Conservation (phyloP, 2,113 vertebrate species). For the Cochlearius cochlearius region DNA sequence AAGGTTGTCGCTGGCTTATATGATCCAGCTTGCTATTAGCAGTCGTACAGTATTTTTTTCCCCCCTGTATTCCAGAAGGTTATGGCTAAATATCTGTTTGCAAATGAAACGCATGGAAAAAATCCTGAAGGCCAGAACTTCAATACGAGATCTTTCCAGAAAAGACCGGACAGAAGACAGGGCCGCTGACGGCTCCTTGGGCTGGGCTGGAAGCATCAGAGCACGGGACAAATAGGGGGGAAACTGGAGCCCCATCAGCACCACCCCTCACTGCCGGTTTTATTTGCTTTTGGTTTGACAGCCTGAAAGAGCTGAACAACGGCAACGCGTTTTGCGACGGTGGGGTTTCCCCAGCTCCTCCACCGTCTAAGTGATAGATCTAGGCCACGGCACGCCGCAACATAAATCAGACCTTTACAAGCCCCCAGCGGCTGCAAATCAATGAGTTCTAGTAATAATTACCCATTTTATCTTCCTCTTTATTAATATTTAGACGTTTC, state of each 20-base stretch:
- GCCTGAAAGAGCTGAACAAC: neutral
- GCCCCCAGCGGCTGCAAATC: neutral
- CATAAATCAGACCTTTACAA: neutral
- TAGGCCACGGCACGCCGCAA: neutral
- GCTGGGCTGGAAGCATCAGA: neutral
- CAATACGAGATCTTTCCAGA: neutral
- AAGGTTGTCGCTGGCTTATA: neutral
- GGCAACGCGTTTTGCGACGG: rapidly evolving
- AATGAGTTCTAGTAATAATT: neutral
- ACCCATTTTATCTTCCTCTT: constrained; percentile 1
- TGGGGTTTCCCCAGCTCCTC: neutral
- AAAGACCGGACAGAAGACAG: neutral
- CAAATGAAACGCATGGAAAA: neutral
- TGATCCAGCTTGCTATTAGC: neutral
- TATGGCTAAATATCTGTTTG: neutral
- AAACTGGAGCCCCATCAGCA: neutral
- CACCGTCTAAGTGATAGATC: neutral
- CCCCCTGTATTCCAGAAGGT: neutral
- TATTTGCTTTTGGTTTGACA: neutral
- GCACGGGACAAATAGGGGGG: rapidly evolving
- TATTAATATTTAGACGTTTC: constrained; percentile 2
- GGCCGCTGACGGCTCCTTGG: neutral
- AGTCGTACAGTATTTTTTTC: neutral
- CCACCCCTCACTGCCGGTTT: rapidly evolving
- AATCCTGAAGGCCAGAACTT: neutral